Evolutionary conservation across 2,888 invertebrate genomes (phyloP), one percentile per base, ranked within the genome.

Genomic region (Polietes domitor): DNA sequence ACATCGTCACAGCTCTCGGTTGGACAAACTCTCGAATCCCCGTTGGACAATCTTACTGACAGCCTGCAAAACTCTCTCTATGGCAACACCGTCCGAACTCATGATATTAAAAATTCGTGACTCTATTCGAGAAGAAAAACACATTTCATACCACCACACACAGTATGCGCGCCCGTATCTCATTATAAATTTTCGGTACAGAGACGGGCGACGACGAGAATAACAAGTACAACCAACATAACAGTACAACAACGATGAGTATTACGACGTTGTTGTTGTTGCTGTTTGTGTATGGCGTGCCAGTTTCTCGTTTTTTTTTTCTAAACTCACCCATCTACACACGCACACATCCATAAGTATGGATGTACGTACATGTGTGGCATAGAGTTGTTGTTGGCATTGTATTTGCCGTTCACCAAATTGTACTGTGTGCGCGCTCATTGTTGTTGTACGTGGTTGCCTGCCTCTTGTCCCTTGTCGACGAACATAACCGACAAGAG

Each of bases 161-260:
- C 88, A 88, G 89, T 88, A n/a, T n/a, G n/a, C n/a, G 85, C 87
- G 55, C 65, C 73, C 73, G 58, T 77, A 77, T 77, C 76, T 77
- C 77, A 77, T 81, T 73, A 72, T 71, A 77, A 70, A 63, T 24
- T 63, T 73, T 55, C 26, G 55, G 17, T 65, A 41, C 17, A 32
- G 19, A 41, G 63, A 37, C 47, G 26, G 26, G 10, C 53, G 58
- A 26, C 58, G 58, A 58, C 26, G 24, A 58, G 58, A 24, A 58
- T 26, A 24, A 58, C 53, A 50, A 50, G 6, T 10, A 47, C 15
- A n/a, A 47, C n/a, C 50, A 61, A 32, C 21, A 10, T 24, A 24
- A 58, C 24, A 21, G 53, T 24, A 58, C 12, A 58, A 26, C 58
- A 24, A 26, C 58, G 6, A 58, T 26, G 58, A 53, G 53, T 53